Conservation (phyloP, 2,888 invertebrate genomes). For the Sarcophaga caerulescens region DNA sequence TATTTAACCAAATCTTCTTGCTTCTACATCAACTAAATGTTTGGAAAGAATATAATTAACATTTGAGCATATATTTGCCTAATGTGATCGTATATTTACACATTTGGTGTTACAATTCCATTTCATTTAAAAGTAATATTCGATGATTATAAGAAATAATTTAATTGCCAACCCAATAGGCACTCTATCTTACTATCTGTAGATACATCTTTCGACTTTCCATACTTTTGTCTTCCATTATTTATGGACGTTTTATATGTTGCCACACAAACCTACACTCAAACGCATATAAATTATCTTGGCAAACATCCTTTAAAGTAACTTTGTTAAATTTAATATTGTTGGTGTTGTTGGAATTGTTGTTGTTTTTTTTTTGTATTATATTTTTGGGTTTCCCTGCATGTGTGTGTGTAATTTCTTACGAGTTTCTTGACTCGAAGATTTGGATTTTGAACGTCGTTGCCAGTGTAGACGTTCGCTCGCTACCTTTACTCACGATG, state of each 20-base stretch:
- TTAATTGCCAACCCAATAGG: slow-evolving; percentile 16
- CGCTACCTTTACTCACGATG: slow-evolving; percentile 37
- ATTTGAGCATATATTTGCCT: too few species aligned
- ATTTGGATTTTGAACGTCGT: slow-evolving; percentile 20
- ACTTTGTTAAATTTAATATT: not conserved
- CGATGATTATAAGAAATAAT: not conserved
- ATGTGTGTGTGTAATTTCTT: not conserved
- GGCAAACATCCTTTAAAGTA: slow-evolving; percentile 5
- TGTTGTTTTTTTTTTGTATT: slow-evolving; percentile 25
- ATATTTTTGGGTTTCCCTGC: slow-evolving; percentile 41
- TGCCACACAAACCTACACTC: not conserved
- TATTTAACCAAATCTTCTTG: too few species aligned
- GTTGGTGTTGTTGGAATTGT: not conserved
- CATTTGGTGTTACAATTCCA: not conserved
- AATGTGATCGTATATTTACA: too few species aligned
- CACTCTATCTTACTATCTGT: slow-evolving; percentile 11
- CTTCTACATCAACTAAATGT: too few species aligned
- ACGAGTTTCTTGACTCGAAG: slow-evolving; percentile 16
- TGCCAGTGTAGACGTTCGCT: too few species aligned
- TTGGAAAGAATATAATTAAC: too few species aligned
- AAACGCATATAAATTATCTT: not conserved
- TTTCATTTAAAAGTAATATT: too few species aligned
- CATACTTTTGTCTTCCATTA: slow-evolving; percentile 46
- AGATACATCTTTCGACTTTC: slow-evolving; percentile 13
- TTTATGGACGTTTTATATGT: slow-evolving; percentile 58